A percentile compares a stretch with the other conserved stretches of the same genome.
These are phyloP conservation scores for Leptonema lineaticorne DNA, from an alignment of 1,140 invertebrate species.

Conservation along the genomic window DNA sequence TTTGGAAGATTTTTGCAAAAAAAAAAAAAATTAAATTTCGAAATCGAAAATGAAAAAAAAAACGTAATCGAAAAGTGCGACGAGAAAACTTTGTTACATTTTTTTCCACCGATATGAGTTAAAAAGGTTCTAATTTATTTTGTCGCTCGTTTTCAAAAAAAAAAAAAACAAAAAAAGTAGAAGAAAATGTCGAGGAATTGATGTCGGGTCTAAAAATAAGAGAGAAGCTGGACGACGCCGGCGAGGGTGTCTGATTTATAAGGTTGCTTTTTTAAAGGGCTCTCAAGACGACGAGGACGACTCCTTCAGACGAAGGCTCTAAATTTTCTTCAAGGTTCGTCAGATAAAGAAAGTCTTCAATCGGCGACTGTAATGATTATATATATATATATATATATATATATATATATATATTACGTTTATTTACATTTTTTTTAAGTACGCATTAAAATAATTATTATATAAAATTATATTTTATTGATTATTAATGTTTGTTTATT, in stretches of 20 bases:
- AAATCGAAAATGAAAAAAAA: not conserved
- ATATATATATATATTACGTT: not conserved
- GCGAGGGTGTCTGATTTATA: constrained; percentile 20
- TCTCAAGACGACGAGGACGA: not conserved
- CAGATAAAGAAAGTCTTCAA: not conserved
- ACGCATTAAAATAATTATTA: no score
- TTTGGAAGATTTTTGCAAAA: not conserved
- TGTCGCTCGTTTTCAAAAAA: no score
- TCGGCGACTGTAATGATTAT: not conserved
- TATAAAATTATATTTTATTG: no score
- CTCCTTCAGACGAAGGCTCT: constrained; percentile 1
- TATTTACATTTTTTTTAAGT: no score
- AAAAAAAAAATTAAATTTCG: not conserved
- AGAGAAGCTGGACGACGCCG: constrained; percentile 5
- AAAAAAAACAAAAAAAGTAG: no score
- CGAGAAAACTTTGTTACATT: no score
- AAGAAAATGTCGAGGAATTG: no score
- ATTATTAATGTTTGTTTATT: not conserved
- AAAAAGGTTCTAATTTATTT: no score
- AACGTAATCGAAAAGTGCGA: not conserved
- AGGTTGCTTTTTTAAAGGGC: constrained; percentile 26
- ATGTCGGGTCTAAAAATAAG: not conserved
- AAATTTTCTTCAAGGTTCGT: constrained; percentile 4
- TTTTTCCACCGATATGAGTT: no score
- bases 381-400: not conserved